Percentiles rank a stretch among this genome's conserved stretches.
Conservation (phyloP, 1,140 invertebrate genomes). For the Drosophila prosaltans region DNA sequence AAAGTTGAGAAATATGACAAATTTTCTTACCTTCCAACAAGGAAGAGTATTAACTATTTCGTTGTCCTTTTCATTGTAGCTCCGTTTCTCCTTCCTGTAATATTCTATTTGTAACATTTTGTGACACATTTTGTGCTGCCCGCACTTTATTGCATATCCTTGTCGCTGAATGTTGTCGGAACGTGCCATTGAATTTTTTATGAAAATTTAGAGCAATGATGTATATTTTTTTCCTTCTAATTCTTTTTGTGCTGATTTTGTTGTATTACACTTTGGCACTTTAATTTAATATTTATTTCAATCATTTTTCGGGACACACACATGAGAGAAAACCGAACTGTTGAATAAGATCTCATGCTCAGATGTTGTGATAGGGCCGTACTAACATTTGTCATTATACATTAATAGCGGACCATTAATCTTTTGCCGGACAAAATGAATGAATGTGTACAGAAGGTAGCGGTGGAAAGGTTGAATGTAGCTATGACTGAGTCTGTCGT, state of each 20-base stretch:
- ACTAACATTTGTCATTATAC: constrained; percentile 82
- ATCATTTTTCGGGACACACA: constrained; percentile 58
- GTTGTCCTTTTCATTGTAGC: background rate
- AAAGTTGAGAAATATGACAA: no score
- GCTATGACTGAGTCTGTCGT: constrained; percentile 38
- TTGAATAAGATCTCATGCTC: constrained; percentile 44
- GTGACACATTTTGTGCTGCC: constrained; percentile 64
- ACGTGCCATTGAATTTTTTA: constrained; percentile 77
- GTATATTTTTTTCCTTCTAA: constrained; percentile 2
- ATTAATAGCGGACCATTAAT: constrained; percentile 81
- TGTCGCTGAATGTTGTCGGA: constrained; percentile 37
- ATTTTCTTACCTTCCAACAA: no score
- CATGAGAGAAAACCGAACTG: constrained; percentile 22
- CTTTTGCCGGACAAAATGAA: constrained; percentile 64
- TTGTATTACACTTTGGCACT: constrained; percentile 53
- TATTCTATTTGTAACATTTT: constrained; percentile 48
- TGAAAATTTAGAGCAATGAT: constrained; percentile 74
- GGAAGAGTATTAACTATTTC: background rate
- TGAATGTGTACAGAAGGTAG: constrained; percentile 5
- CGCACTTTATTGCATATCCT: constrained; percentile 68
- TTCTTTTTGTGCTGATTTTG: constrained; percentile 30
- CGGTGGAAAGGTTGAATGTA: background rate
- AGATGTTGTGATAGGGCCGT: constrained; percentile 24
- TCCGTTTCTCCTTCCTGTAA: constrained; percentile 1
- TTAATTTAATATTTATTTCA: constrained; percentile 79